Base-by-base conservation (phyloP, 2,888 invertebrate species). In the Nymphalis c-album region DNA sequence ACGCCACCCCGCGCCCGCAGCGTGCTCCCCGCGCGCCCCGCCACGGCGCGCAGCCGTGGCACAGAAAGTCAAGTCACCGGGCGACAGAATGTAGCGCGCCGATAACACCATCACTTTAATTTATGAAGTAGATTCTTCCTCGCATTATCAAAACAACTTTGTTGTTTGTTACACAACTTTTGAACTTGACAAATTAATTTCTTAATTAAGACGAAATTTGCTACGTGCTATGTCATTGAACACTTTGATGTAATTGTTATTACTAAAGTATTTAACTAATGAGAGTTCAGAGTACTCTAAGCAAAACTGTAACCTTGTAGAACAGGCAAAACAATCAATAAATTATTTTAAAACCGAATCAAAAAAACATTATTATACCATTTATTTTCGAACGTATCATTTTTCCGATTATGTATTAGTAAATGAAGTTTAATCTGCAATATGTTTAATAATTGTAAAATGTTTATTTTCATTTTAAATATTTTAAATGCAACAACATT, bases 61-160 rank as follows among this genome's bases (percentile, higher is more conserved):
- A 87, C 90, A 89, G 88, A 90, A 90, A 90, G 88, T 88, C 85
- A 87, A 88, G 82, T 86, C 85, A 85, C 83, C 82, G 75, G 82
- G 83, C 87, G 86, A 87, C 85, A 87, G 82, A 87, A 89, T 88
- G 87, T 90, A 85, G 88, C 86, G 85, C 87, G 84, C 65, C 86
- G 88, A 90, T 90, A 90, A 89, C 87, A 86, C 87, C 87, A 87
- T 87, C 84, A 79, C 71, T 73, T 68, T 73, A 74, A 88, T 89
- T 88, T 86, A 88, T 87, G 84, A 84, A 85, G 83, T 75, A 72
- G 82, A 69, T 62, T 64, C 64, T 67, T 72, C 59, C 70, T 75
- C 71, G 82, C 78, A 84, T 85, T 87, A 89, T 88, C 85, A 88
- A 85, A 89, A 85, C 88, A 86, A 87, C 81, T 85, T 83, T 79